phyloP scores from a whole-genome alignment of 2,113 vertebrate species.

The Strix uralensis region DNA sequence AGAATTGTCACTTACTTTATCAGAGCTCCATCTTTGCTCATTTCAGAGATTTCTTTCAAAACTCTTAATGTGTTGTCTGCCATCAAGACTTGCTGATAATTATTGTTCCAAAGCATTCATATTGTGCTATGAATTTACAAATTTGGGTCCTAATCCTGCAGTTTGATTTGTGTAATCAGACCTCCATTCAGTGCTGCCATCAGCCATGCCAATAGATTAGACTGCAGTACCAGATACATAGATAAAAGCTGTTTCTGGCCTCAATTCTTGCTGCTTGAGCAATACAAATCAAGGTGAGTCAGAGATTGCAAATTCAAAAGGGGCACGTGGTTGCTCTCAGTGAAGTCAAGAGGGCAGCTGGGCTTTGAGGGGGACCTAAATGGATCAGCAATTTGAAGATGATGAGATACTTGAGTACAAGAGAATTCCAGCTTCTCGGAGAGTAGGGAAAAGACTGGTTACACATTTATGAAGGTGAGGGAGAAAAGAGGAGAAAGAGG shows the following conservation, averaged over 20 bases:
- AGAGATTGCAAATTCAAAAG: not conserved
- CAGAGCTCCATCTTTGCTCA: not conserved
- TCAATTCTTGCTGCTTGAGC: not conserved
- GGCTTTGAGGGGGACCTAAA: not conserved
- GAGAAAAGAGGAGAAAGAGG: not conserved
- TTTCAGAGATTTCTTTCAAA: not conserved
- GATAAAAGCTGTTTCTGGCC: not conserved
- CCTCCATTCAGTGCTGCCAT: not conserved
- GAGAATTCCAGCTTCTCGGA: not conserved
- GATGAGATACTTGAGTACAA: not conserved
- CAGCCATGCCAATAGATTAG: not conserved
- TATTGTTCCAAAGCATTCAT: not conserved
- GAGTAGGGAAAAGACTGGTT: not conserved
- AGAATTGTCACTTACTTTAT: not conserved
- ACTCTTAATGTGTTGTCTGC: not conserved
- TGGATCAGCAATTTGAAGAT: not conserved
- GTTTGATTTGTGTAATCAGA: not conserved
- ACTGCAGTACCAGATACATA: not conserved
- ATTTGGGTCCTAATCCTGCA: not conserved
- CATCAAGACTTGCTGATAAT: not conserved
- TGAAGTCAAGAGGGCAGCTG: not conserved
- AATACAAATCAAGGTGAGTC: not conserved
- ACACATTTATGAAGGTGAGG: fast-evolving
- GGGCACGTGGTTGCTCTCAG: not conserved
- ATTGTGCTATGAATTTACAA: not conserved